Percentiles rank a stretch among this genome's conserved stretches.
These are phyloP conservation scores for Conus betulinus DNA, from an alignment of 1,140 invertebrate species.

Conservation along the genomic window DNA sequence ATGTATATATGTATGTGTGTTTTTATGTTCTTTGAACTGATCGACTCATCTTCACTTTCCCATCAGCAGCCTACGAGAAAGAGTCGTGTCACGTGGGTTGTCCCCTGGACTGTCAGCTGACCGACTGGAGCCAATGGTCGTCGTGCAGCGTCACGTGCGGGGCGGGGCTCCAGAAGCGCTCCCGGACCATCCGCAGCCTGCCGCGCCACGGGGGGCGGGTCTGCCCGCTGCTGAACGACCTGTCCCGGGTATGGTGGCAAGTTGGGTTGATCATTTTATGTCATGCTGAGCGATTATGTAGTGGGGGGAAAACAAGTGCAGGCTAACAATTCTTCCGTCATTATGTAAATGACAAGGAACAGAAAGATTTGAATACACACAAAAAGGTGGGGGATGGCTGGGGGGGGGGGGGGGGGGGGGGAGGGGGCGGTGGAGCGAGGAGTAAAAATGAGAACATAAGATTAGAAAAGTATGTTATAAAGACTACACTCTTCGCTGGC, in stretches of 20 bases:
- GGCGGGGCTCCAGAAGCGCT: background rate
- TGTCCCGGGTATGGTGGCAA: background rate
- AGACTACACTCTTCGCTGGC: no score
- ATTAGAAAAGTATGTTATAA: no score
- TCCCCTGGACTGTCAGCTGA: constrained; percentile 24
- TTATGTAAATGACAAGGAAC: constrained; percentile 30
- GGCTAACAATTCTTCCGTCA: constrained; percentile 3
- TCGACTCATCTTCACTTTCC: no score
- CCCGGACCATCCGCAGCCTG: background rate
- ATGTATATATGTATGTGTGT: no score
- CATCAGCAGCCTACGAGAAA: background rate
- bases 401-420: no score
- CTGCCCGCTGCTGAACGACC: constrained; percentile 11
- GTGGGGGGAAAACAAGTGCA: constrained; percentile 39
- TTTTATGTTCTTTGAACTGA: no score
- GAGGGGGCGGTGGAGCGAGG: no score
- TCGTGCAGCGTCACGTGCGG: constrained; percentile 30
- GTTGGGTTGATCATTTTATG: no score
- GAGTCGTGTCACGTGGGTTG: background rate
- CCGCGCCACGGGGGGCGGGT: background rate
- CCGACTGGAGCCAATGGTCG: constrained; percentile 17
- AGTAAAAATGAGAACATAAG: no score
- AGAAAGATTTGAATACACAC: no score
- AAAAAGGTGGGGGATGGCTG: no score
- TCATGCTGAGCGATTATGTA: no score